Base-by-base conservation (phyloP, 2,797 vertebrate species). In the Brachyrhaphis roseni region DNA sequence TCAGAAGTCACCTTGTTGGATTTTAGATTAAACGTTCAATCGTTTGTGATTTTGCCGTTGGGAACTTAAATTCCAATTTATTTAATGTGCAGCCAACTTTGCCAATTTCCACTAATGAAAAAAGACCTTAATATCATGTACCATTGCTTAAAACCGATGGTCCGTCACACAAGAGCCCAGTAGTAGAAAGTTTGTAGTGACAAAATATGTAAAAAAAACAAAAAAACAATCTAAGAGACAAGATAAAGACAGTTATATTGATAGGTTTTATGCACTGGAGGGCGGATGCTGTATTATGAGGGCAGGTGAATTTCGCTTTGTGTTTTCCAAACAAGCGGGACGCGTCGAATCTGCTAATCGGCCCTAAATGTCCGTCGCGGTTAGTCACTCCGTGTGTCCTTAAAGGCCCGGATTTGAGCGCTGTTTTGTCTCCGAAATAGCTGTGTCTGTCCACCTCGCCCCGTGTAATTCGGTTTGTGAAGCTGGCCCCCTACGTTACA, bases 391-490 rank as follows among this genome's bases (percentile, higher is more conserved):
- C 89, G 68, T 81, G 90, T 86, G 90, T 87, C 86, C 74, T 85
- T 91, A 89, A 94, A 88, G 23, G 49, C 93, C 90, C 87, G 91
- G 45, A 90, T 94, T 94, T 94, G 93, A 90, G 86, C 83, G 77
- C 74, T 84, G 92, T 94, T 96, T 95, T 96, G 94, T 95, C 87
- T 92, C 89, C 91, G 83, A 93, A 94, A 95, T 94, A 84, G 86
- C 94, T 95, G 93, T 95, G 95, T 94, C 94, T 79, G 92, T 93
- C 90, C 94, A 87, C 84, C 92, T 92, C 85, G 80, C 92, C 92
- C 94, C 93, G 90, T 94, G 94, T 95, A 94, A 95, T 95, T 94
- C 90, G 90, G 92, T 90, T 87, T 93, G 92, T 95, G 90, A 94
- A 79, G 90, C 66, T 73, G 84, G 86, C 72, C 68, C 66, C 78